Base-by-base conservation (phyloP, 2,888 invertebrate species). In the Eucera pruinosa region DNA sequence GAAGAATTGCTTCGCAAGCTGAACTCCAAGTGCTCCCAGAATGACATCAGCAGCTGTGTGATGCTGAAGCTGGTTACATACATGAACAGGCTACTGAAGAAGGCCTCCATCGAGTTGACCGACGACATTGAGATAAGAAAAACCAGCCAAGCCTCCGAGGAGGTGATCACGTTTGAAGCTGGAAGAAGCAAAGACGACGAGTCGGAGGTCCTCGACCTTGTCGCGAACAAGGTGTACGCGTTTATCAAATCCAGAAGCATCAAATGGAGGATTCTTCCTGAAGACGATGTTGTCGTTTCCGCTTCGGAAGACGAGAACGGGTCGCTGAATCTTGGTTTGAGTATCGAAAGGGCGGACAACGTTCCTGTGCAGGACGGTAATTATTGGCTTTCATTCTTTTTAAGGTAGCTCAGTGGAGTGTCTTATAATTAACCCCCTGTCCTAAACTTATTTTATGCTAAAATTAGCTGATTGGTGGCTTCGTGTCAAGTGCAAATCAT, bases 31-130 rank as follows among this genome's bases (percentile, higher is more conserved):
- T 97, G 97, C 90, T 94, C 95, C 4, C 95, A 96, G 82, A 94
- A 95, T 65, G 97, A 97, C 87, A 95, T 96, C 54, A 96, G 96
- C 43, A 96, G 97, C 9, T 97, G 97, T 91, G 95, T 96, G 89
- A 97, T 97, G 94, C 93, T 96, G 23, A 97, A 97, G 92, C 92
- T 97, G 85, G 95, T 97, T 45, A 95, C 96, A 20, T 97, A 97
- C 91, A 96, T 97, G 93, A 97, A 97, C 93, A 94, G 95, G 80
- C 94, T 97, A 92, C 93, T 97, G 89, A 95, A 97, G 91, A 97
- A 97, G 82, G 95, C 96, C 0, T 95, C 96, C 61, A 95, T 97
- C 88, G 96, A 96, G 87, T 93, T 97, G 54, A 95, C 95, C 54
- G 96, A 96, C 68, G 96, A 96, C 86, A 93, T 97, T 73, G 95